Conservation (phyloP, 2,888 invertebrate species). For the Margaritifera margaritifera region DNA sequence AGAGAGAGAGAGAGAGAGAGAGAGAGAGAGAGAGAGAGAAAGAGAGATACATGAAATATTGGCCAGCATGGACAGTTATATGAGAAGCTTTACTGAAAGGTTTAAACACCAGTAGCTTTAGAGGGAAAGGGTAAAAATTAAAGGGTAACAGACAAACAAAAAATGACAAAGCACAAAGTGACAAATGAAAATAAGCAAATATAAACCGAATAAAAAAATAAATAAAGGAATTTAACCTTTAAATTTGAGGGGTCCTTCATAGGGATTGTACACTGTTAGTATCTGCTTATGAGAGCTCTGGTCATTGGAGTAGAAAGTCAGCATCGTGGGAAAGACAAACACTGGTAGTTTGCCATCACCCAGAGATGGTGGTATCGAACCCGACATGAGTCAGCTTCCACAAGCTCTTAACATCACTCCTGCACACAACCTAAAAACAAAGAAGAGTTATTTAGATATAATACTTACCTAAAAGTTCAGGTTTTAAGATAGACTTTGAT, state of each 20-base stretch:
- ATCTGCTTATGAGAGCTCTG: conserved; percentile 86
- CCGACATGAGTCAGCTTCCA: conserved; percentile 8
- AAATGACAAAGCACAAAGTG: too few relatives aligned
- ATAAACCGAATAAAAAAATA: background rate
- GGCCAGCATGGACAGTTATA: too few relatives aligned
- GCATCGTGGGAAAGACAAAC: conserved; percentile 85
- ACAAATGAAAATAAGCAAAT: too few relatives aligned
- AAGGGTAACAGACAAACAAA: too few relatives aligned
- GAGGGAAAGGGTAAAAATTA: too few relatives aligned
- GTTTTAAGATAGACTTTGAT: too few relatives aligned
- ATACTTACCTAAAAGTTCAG: background rate
- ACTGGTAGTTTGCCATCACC: conserved; percentile 79
- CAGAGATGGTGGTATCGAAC: conserved; percentile 16
- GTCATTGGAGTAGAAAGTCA: conserved; percentile 85
- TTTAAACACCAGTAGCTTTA: too few relatives aligned
- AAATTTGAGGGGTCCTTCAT: conserved; percentile 85
- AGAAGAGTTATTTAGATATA: background rate
- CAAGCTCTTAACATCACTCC: conserved; percentile 1
- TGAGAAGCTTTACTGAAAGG: too few relatives aligned
- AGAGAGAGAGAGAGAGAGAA: too few relatives aligned
- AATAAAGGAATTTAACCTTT: conserved; percentile 78
- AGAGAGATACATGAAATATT: too few relatives aligned
- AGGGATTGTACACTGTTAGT: conserved; percentile 88
- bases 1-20: too few relatives aligned
- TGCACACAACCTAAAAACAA: background rate